phyloP scores from a whole-genome alignment of 2,888 invertebrate genomes.

The Mesodorylaimus sp. region DNA sequence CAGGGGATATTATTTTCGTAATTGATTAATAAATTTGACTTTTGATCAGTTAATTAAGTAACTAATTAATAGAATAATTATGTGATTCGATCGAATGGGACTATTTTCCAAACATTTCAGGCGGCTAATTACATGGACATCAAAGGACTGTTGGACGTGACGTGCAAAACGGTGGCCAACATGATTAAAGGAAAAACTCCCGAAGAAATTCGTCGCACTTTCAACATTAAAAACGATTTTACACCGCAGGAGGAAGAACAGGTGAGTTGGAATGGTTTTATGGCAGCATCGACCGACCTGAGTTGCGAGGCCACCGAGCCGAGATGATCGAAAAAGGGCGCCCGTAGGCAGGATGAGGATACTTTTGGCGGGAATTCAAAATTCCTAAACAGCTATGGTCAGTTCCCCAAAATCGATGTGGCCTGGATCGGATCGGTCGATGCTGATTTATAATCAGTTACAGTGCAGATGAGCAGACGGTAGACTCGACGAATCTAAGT shows the following conservation, averaged over 20 bases:
- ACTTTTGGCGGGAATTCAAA: too few relatives aligned
- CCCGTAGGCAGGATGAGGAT: too few relatives aligned
- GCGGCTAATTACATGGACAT: slow-evolving; percentile 94
- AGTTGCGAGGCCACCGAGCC: too few relatives aligned
- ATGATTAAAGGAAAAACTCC: slow-evolving; percentile 42
- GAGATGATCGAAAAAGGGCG: too few relatives aligned
- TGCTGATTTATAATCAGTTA: too few relatives aligned
- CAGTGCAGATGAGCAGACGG: too few relatives aligned
- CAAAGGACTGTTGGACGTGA: slow-evolving; percentile 77
- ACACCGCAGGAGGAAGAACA: slow-evolving; percentile 84
- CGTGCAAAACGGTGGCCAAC: slow-evolving; percentile 60
- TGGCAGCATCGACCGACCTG: too few relatives aligned
- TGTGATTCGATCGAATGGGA: too few relatives aligned
- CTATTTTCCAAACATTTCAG: slow-evolving; percentile 24
- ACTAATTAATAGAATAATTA: too few relatives aligned
- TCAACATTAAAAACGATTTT: slow-evolving; percentile 42
- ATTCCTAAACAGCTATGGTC: too few relatives aligned
- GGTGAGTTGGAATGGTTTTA: too few relatives aligned
- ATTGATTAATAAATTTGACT: background rate
- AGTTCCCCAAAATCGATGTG: background rate
- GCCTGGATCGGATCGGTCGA: background rate
- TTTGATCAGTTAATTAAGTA: background rate
- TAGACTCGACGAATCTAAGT: too few relatives aligned
- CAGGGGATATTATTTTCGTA: background rate
- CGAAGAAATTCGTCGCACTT: slow-evolving; percentile 40